A percentile compares a stretch with the other conserved stretches of the same genome.
These are phyloP conservation scores for Brachionus sp. DNA, from an alignment of 1,140 invertebrate genomes.

Conservation along the genomic window DNA sequence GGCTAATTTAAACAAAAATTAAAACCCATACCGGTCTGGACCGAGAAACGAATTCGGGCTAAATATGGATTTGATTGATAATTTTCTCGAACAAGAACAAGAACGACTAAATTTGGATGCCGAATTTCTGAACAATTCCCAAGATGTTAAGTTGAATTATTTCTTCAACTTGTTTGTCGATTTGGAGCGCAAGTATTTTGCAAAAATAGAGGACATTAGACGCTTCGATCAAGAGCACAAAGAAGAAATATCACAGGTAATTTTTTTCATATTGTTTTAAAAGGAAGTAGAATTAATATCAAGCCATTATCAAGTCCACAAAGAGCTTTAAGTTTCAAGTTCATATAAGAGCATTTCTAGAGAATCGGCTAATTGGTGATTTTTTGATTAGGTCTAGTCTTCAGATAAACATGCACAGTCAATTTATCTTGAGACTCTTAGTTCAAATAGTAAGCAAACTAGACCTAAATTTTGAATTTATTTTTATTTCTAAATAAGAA, in stretches of 20 bases:
- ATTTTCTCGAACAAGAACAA: conserved; percentile 12
- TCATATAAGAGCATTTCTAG: background rate
- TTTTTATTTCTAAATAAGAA: background rate
- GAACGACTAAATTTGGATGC: background rate
- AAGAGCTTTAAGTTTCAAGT: background rate
- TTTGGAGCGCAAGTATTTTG: background rate
- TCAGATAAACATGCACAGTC: background rate
- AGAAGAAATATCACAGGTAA: conserved; percentile 31
- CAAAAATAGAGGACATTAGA: conserved; percentile 28
- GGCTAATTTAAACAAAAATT: background rate
- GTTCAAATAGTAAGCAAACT: background rate
- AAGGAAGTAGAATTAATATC: background rate
- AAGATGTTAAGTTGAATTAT: background rate
- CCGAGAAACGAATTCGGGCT: too few relatives aligned
- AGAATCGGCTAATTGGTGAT: background rate
- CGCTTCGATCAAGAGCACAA: conserved; percentile 22
- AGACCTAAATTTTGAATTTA: background rate
- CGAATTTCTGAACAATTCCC: background rate
- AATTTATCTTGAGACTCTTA: background rate
- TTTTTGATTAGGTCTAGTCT: too few relatives aligned
- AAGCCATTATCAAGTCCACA: background rate
- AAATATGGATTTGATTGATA: background rate
- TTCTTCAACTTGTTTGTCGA: conserved; percentile 34
- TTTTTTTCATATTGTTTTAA: background rate
- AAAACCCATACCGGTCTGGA: background rate